phyloP scores from a whole-genome alignment of 1,140 invertebrate genomes.

The Bombus polaris region DNA sequence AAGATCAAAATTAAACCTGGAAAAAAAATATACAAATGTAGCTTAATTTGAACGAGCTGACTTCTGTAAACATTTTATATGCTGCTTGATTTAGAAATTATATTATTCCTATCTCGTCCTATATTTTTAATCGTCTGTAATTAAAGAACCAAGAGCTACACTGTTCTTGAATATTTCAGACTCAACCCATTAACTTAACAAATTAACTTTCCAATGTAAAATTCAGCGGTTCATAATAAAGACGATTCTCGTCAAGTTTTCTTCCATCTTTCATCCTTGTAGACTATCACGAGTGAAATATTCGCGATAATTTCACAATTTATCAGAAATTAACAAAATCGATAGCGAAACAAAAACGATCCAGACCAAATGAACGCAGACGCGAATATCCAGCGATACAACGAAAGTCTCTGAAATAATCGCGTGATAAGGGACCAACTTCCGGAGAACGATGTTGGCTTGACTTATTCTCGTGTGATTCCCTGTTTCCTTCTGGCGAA shows the following conservation, averaged over 20 bases:
- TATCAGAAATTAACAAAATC: background rate
- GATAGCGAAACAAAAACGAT: background rate
- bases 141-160: background rate
- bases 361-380: background rate
- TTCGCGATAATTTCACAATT: background rate
- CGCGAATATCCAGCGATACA: background rate
- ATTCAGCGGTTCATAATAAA: too few relatives aligned
- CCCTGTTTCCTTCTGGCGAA: background rate
- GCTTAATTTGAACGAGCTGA: background rate
- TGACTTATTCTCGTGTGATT: too few relatives aligned
- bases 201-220: too few relatives aligned
- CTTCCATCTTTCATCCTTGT: too few relatives aligned
- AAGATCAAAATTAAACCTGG: conserved; percentile 5
- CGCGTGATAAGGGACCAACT: background rate
- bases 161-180: too few relatives aligned
- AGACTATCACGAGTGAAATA: too few relatives aligned
- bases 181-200: too few relatives aligned
- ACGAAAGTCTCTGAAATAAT: background rate
- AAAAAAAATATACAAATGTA: too few relatives aligned
- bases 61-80: background rate
- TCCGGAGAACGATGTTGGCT: background rate
- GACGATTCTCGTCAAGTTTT: too few relatives aligned
- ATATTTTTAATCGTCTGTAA: background rate
- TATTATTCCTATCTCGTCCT: too few relatives aligned
- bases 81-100: background rate